Evolutionary conservation across 1,140 invertebrate species (phyloP).

Genomic region (Drosophila nikananu): DNA sequence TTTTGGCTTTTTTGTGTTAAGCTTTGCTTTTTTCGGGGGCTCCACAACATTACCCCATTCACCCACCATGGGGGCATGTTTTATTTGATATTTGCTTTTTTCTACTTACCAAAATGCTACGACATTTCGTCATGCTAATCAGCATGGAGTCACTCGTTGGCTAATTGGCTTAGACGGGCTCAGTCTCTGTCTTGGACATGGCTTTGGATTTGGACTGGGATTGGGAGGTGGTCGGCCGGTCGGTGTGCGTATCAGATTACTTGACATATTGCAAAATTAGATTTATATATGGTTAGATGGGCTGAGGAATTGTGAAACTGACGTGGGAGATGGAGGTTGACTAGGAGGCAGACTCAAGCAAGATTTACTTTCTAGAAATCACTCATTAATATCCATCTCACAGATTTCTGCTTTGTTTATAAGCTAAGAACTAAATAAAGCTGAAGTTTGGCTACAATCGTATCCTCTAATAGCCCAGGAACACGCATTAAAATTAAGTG

Average conservation of each 20-base stretch:
- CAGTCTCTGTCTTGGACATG: slow-evolving; percentile 23
- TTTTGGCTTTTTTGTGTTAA: slow-evolving; percentile 69
- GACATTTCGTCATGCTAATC: slow-evolving; percentile 82
- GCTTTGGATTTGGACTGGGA: slow-evolving; percentile 25
- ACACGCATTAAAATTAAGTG: slow-evolving; percentile 26
- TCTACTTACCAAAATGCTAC: slow-evolving; percentile 61
- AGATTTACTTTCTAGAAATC: slow-evolving; percentile 3
- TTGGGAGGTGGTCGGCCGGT: not conserved
- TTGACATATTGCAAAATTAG: slow-evolving; percentile 55
- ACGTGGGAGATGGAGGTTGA: not conserved
- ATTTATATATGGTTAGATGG: slow-evolving; percentile 43
- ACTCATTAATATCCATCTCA: not conserved
- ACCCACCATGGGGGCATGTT: slow-evolving; percentile 61
- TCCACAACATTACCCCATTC: slow-evolving; percentile 30
- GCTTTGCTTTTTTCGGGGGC: slow-evolving; percentile 8
- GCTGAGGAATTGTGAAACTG: slow-evolving; percentile 22
- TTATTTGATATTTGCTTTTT: slow-evolving; percentile 44
- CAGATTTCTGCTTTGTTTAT: not conserved
- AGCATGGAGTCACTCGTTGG: slow-evolving; percentile 64
- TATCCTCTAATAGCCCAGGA: slow-evolving; percentile 28
- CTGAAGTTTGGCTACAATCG: slow-evolving; percentile 2
- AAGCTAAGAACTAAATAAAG: slow-evolving; percentile 5
- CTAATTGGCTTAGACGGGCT: slow-evolving; percentile 67
- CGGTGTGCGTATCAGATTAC: slow-evolving; percentile 43
- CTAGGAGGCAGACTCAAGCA: not conserved